Evolutionary conservation across 2,888 invertebrate genomes (phyloP).

Genomic region (Hirudinaria manillensis): DNA sequence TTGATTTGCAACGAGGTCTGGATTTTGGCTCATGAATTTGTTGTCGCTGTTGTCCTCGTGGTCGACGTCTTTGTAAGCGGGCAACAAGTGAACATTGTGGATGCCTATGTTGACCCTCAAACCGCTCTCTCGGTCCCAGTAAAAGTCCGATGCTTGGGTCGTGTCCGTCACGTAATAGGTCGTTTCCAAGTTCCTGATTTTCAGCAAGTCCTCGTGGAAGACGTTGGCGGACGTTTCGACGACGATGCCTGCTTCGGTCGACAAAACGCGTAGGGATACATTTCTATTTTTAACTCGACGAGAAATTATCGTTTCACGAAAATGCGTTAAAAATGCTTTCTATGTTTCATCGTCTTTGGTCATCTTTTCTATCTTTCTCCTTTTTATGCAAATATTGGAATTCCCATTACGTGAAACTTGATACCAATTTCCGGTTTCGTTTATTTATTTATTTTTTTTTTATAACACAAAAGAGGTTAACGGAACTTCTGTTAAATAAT

Average conservation of each 20-base stretch:
- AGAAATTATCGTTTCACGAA: too few relatives aligned
- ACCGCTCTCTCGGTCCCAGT: constrained; percentile 44
- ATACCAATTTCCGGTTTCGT: too few relatives aligned
- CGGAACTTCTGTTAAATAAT: too few relatives aligned
- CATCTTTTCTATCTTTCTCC: too few relatives aligned
- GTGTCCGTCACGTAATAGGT: constrained; percentile 47
- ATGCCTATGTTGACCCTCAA: constrained; percentile 46
- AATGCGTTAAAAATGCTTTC: too few relatives aligned
- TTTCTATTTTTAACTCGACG: not conserved
- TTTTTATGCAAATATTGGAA: too few relatives aligned
- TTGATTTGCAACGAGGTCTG: constrained; percentile 25
- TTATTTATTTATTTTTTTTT: too few relatives aligned
- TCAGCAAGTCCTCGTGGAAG: constrained; percentile 48
- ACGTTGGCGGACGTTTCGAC: constrained; percentile 44
- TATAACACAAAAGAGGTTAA: too few relatives aligned
- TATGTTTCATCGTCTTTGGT: too few relatives aligned
- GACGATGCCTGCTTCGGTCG: not conserved
- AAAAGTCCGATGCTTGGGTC: constrained; percentile 47
- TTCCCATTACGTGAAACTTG: too few relatives aligned
- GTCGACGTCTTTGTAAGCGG: constrained; percentile 49
- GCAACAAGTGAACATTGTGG: constrained; percentile 47
- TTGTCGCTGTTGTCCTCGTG: constrained; percentile 46
- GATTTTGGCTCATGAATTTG: constrained; percentile 41
- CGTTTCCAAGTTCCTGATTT: constrained; percentile 39
- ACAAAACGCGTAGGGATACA: not conserved